Evolutionary conservation across 1,140 invertebrate genomes (phyloP).

Genomic region (Drosophila grimshawi): DNA sequence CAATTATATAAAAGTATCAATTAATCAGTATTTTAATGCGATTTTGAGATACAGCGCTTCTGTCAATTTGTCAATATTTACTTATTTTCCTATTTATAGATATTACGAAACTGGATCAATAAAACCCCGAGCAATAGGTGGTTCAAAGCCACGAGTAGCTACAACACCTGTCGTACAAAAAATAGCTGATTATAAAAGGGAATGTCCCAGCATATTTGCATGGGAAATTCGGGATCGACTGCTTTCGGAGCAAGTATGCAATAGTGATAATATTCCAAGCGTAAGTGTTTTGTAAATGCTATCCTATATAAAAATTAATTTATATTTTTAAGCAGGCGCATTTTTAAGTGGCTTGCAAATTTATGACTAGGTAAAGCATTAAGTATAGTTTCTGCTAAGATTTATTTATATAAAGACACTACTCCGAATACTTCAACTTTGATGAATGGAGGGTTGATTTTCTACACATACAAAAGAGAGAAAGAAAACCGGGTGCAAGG

Average conservation of each 20-base stretch:
- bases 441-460: not conserved
- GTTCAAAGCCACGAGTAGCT: conserved; percentile 98
- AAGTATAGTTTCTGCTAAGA: not conserved
- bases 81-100: conserved; percentile 86
- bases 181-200: conserved; percentile 97
- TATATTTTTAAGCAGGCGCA: too few species aligned
- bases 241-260: conserved; percentile 98
- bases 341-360: too few species aligned
- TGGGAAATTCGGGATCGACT: conserved; percentile 99
- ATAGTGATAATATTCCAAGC: conserved; percentile 99
- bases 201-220: conserved; percentile 98
- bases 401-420: not conserved
- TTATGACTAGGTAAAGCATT: too few species aligned
- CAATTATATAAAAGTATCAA: too few species aligned
- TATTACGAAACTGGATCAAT: conserved; percentile 99
- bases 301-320: not conserved
- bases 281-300: conserved; percentile 89
- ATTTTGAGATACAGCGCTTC: too few species aligned
- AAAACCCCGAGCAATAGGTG: conserved; percentile 97
- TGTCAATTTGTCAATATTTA: not conserved
- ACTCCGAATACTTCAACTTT: not conserved
- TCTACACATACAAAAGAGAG: not conserved
- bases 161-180: conserved; percentile 96
- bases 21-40: too few species aligned
- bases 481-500: not conserved